Conservation (phyloP, 2,888 invertebrate species). For the Falcaria lacertinaria region DNA sequence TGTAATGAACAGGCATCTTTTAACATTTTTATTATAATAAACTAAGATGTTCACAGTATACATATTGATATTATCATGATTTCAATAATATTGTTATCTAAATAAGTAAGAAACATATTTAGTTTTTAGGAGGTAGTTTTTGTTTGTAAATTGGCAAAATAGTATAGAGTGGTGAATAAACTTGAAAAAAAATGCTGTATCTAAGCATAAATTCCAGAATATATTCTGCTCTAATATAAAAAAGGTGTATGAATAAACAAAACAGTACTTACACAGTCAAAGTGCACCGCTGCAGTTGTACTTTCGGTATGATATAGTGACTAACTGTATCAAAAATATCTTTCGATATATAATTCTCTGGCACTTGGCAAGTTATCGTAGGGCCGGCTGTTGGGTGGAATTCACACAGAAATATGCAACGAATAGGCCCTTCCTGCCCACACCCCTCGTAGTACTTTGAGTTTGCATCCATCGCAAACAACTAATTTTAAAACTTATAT, state of each 20-base stretch:
- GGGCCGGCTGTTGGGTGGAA: conserved; percentile 88
- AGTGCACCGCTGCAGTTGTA: conserved; percentile 87
- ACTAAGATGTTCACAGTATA: too few species aligned
- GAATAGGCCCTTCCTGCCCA: conserved; percentile 84
- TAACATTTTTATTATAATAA: too few species aligned
- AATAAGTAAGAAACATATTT: too few species aligned
- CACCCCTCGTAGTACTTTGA: conserved; percentile 78
- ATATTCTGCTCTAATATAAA: too few species aligned
- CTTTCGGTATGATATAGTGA: conserved; percentile 91
- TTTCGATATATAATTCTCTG: conserved; percentile 88
- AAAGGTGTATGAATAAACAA: conserved; percentile 2
- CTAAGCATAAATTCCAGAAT: too few species aligned
- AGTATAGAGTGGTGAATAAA: too few species aligned
- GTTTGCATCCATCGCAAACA: conserved; percentile 65
- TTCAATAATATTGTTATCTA: too few species aligned
- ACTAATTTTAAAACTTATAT: conserved; percentile 18
- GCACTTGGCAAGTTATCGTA: conserved; percentile 89
- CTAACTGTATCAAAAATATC: conserved; percentile 90
- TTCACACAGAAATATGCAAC: conserved; percentile 89
- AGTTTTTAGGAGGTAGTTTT: too few species aligned
- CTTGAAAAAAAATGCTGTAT: too few species aligned
- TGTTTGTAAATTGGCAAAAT: too few species aligned
- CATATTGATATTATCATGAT: too few species aligned
- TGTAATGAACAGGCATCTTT: too few species aligned
- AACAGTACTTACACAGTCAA: conserved; percentile 85